These are phyloP conservation scores for Nothocercus julius DNA, from an alignment of 2,113 vertebrate species.

Conservation along the genomic window DNA sequence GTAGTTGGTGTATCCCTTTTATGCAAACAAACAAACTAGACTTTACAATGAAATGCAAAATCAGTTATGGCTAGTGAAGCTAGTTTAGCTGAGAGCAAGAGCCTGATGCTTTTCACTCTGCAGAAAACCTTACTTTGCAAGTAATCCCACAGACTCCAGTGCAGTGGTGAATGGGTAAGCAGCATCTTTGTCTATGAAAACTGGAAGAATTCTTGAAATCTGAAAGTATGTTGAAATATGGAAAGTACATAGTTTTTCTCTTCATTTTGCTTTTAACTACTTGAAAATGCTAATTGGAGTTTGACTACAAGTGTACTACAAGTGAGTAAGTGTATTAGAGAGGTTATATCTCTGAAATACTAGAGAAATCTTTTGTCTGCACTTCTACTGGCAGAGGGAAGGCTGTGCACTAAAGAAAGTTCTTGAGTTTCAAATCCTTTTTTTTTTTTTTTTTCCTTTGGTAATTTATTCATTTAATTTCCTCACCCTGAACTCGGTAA, in stretches of 20 bases:
- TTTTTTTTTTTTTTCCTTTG: neutral
- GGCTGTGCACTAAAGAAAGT: neutral
- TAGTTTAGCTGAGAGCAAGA: neutral
- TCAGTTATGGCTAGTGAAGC: neutral
- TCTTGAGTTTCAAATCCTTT: neutral
- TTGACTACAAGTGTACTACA: neutral
- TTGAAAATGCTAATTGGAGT: neutral
- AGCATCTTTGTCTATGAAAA: neutral
- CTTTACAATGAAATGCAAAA: neutral
- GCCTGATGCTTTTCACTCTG: neutral
- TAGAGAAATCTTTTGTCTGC: neutral
- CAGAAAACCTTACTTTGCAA: neutral
- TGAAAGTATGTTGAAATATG: neutral
- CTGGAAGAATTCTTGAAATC: neutral
- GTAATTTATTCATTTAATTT: neutral
- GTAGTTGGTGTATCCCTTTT: neutral
- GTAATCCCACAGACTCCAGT: neutral
- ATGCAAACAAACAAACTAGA: neutral
- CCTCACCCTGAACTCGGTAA: neutral
- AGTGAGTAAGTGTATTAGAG: neutral
- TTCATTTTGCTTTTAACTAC: neutral
- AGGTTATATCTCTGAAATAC: neutral
- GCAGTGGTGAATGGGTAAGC: neutral
- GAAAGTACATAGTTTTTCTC: neutral
- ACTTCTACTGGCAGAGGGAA: neutral